Conservation (phyloP, 2,113 vertebrate species). For the Henicopernis longicauda region DNA sequence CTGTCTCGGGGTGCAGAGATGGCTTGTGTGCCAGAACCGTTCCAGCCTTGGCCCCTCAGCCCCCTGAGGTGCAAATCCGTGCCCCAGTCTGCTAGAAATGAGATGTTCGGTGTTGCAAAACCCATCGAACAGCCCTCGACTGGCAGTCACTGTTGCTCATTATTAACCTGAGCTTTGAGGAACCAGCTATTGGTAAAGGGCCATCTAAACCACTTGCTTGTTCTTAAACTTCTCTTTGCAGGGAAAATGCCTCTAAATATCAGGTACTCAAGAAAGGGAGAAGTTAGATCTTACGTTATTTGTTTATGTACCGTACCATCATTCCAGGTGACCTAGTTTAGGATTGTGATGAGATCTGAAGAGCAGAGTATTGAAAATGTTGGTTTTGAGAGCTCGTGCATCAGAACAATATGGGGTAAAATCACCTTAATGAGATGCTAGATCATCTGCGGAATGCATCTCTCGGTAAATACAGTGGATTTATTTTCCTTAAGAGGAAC, state of each 20-base stretch:
- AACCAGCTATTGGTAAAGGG: not conserved
- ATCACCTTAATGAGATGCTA: constrained; percentile 34
- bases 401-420: not conserved
- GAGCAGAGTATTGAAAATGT: constrained; percentile 28
- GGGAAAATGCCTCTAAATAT: not conserved
- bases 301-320: not conserved
- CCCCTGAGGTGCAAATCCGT: not conserved
- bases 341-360: constrained; percentile 37
- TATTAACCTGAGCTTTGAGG: not conserved
- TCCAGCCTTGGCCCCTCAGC: not conserved
- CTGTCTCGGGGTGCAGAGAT: not conserved
- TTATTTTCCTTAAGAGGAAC: not conserved
- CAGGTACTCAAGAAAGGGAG: not conserved
- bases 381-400: not conserved
- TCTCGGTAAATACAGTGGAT: not conserved
- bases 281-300: not conserved
- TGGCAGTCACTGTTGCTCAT: not conserved
- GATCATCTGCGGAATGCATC: not conserved
- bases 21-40: not conserved
- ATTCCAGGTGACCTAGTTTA: constrained; percentile 50
- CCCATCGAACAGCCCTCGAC: not conserved
- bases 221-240: not conserved
- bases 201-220: not conserved
- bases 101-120: not conserved
- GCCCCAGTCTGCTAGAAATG: not conserved